Evolutionary conservation across 2,888 invertebrate genomes (phyloP).

Genomic region (Lasioglossum villosulum): DNA sequence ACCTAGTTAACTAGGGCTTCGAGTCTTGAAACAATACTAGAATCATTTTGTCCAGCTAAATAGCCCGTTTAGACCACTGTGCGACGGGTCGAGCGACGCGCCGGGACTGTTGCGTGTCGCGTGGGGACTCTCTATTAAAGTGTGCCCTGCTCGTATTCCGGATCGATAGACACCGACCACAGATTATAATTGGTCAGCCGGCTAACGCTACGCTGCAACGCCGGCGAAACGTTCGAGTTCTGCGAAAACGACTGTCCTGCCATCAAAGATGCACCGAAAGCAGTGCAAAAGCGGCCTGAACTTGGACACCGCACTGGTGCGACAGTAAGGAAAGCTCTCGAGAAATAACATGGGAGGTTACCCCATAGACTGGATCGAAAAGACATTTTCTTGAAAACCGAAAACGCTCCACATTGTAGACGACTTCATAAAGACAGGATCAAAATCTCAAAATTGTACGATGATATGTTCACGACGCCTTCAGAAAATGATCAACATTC

Average conservation of each 20-base stretch:
- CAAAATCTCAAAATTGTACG: too few relatives aligned
- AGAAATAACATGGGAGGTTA: not conserved
- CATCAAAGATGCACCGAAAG: not conserved
- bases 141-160: constrained; percentile 3
- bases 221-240: not conserved
- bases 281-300: too few relatives aligned
- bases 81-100: not conserved
- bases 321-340: not conserved
- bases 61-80: too few relatives aligned
- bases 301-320: not conserved
- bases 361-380: too few relatives aligned
- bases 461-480: fast-evolving
- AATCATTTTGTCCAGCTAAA: too few relatives aligned
- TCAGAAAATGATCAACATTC: too few relatives aligned
- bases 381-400: too few relatives aligned
- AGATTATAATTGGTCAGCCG: constrained; percentile 9
- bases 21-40: too few relatives aligned
- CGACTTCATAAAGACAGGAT: too few relatives aligned
- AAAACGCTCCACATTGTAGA: too few relatives aligned
- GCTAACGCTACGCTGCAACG: not conserved
- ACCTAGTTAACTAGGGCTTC: too few relatives aligned
- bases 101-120: constrained; percentile 6
- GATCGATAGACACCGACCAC: constrained; percentile 9
- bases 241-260: not conserved
- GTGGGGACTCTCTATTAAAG: not conserved